These are phyloP conservation scores for Diceros bicornis DNA, from an alignment of 2,797 vertebrate genomes.

Conservation along the genomic window DNA sequence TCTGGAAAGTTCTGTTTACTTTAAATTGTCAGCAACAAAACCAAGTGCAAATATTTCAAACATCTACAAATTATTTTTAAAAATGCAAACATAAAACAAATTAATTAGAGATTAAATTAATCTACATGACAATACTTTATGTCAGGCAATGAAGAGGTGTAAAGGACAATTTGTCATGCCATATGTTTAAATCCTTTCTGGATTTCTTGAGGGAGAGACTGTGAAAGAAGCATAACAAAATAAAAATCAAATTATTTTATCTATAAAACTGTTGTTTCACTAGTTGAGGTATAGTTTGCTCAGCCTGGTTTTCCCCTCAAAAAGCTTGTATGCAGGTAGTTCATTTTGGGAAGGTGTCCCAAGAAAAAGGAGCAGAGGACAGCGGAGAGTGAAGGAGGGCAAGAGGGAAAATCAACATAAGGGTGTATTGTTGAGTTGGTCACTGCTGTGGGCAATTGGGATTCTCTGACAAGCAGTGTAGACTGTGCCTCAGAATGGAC, in stretches of 20 bases:
- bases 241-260: conserved; percentile 24
- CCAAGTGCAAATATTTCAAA: conserved; percentile 27
- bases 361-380: not conserved
- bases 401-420: not conserved
- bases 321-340: not conserved
- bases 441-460: not conserved
- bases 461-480: not conserved
- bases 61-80: not conserved
- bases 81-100: conserved; percentile 22
- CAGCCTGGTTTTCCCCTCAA: not conserved
- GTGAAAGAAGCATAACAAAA: conserved; percentile 58
- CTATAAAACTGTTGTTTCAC: not conserved
- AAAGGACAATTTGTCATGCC: conserved; percentile 49
- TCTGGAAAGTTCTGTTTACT: conserved; percentile 1
- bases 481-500: not conserved
- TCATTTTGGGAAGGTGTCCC: not conserved
- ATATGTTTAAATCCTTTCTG: conserved; percentile 3
- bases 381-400: not conserved
- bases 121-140: not conserved
- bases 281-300: not conserved
- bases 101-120: conserved; percentile 41
- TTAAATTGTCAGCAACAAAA: conserved; percentile 14
- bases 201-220: conserved; percentile 4
- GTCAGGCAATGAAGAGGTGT: not conserved
- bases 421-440: not conserved